A percentile compares a stretch with the other conserved stretches of the same genome.
phyloP scores from a whole-genome alignment of 2,888 invertebrate genomes.

The Cheilosia soror region DNA sequence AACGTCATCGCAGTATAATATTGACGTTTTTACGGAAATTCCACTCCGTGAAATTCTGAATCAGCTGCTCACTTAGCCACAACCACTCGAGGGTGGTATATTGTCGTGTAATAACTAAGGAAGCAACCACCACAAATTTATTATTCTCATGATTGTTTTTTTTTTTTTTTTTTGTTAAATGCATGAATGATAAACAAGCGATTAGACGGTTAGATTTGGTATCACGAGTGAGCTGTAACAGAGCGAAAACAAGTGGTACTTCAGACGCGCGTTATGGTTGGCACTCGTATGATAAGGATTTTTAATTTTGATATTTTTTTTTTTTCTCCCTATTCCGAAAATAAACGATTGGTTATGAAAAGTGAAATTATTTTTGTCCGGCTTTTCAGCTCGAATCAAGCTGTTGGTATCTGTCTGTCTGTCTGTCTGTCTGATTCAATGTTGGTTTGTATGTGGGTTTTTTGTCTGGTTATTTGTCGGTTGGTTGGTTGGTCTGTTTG shows the following conservation, averaged over 20 bases:
- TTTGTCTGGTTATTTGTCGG: too few relatives aligned
- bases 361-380: too few relatives aligned
- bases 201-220: constrained; percentile 15
- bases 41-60: constrained; percentile 42
- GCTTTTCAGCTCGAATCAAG: too few relatives aligned
- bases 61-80: constrained; percentile 43
- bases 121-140: constrained; percentile 27
- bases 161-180: constrained; percentile 1
- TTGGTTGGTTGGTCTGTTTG: too few relatives aligned
- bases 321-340: neutral
- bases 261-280: neutral
- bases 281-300: constrained; percentile 14
- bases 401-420: too few relatives aligned
- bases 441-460: too few relatives aligned
- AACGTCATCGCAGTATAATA: constrained; percentile 23
- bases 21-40: constrained; percentile 45
- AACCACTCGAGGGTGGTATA: constrained; percentile 32
- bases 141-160: constrained; percentile 18
- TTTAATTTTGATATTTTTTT: constrained; percentile 13
- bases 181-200: constrained; percentile 21
- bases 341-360: too few relatives aligned
- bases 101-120: constrained; percentile 49
- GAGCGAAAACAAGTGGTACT: constrained; percentile 2
- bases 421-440: too few relatives aligned
- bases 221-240: constrained; percentile 10